phyloP scores from a whole-genome alignment of 2,113 vertebrate species.

The Argyrosomus japonicus region DNA sequence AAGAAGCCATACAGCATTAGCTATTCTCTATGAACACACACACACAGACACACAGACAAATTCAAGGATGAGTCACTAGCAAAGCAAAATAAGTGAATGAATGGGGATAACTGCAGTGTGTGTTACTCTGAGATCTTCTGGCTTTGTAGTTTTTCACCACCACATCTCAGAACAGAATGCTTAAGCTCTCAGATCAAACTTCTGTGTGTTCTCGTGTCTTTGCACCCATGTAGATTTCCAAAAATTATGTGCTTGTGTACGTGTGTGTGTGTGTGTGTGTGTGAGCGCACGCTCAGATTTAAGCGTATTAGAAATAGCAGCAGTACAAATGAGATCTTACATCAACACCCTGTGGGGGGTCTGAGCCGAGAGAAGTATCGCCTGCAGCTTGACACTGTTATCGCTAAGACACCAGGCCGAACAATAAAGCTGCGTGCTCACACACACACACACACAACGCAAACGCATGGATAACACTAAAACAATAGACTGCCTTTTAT shows the following conservation, averaged over 20 bases:
- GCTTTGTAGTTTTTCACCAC: slow-evolving; percentile 44
- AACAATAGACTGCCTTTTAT: slow-evolving; percentile 24
- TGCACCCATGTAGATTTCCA: slow-evolving; percentile 19
- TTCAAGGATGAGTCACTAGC: slow-evolving; percentile 56
- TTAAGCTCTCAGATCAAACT: slow-evolving; percentile 61
- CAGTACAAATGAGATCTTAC: slow-evolving; percentile 72
- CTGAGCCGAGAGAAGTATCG: slow-evolving; percentile 57
- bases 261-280: slow-evolving; percentile 15
- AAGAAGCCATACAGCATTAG: slow-evolving; percentile 58
- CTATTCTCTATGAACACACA: slow-evolving; percentile 46
- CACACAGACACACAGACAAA: slow-evolving; percentile 23
- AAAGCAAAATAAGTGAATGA: slow-evolving; percentile 63
- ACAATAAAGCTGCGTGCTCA: slow-evolving; percentile 34
- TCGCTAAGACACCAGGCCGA: slow-evolving; percentile 44
- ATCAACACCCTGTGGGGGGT: slow-evolving; percentile 72
- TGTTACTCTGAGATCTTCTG: slow-evolving; percentile 46
- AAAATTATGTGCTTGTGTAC: background rate
- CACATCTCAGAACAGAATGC: slow-evolving; percentile 46
- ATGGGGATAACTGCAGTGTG: slow-evolving; percentile 41
- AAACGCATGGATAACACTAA: slow-evolving; percentile 7
- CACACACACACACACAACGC: slow-evolving; percentile 5
- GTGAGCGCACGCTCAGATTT: slow-evolving; percentile 39
- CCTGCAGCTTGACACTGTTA: slow-evolving; percentile 58
- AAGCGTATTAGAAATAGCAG: slow-evolving; percentile 66
- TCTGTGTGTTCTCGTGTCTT: slow-evolving; percentile 25